Base-by-base conservation (phyloP, 2,797 vertebrate species). In the Hydrolagus colliei region DNA sequence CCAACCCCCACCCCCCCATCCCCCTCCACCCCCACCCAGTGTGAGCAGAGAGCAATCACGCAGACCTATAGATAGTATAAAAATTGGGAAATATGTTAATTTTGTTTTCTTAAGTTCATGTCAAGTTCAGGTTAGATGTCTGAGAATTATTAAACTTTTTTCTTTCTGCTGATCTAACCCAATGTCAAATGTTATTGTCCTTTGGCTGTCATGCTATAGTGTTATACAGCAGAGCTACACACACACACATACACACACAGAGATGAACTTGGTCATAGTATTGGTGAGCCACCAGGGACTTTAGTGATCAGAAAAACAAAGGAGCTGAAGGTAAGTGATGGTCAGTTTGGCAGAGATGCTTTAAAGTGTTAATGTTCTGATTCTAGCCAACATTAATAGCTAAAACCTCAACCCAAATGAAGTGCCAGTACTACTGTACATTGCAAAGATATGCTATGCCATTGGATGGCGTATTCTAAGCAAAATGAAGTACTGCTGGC, bases 361-460 rank as follows among this genome's bases (percentile, higher is more conserved):
- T 41, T 71, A 7, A 84, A 84, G n/a, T 52, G 41, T 71, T 84
- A 84, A 71, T 84, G 41, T 52, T 84, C 16, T 84, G 65, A 41
- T 67, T 2, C 32, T 35, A 71, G 27, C 6, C n/a, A 71, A 68
- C 35, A 41, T 35, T 71, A 71, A 71, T n/a, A 16, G 32, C n/a
- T 32, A 84, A 84, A 41, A 52, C 68, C 35, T 71, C 41, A 52
- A 52, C 41, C 41, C 2, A 84, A 71, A 35, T 35, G 27, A 32
- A 80, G 52, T 18, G 32, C 52, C 32, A 11, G 32, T 20, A n/a
- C 67, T 52, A 52, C 41, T 52, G 41, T 52, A 71, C 14, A 27
- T 67, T 71, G 32, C 65, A 68, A 35, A 20, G 32, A 13, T 6
- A 79, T 27, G 22, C n/a, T 8, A 65, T 13, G 35, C 27, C 35